A percentile compares a stretch with the other conserved stretches of the same genome.
Evolutionary conservation across 2,113 vertebrate genomes (phyloP).

Genomic region (Proterorhinus semilunaris): DNA sequence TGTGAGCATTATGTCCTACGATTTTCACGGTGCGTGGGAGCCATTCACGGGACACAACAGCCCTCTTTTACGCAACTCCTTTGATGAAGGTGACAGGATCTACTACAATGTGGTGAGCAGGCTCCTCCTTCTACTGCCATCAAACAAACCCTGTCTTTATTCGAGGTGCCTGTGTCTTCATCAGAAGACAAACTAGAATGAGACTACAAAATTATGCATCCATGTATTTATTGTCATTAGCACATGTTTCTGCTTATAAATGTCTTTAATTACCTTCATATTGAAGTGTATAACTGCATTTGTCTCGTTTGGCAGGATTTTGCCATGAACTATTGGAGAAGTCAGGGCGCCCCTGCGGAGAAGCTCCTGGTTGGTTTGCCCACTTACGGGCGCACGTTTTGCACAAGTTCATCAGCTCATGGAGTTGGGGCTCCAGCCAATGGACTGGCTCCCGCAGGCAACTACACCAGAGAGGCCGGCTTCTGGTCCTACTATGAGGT

Average conservation of each 20-base stretch:
- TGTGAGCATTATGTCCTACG: slow-evolving; percentile 79
- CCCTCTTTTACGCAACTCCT: slow-evolving; percentile 62
- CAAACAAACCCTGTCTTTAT: background rate
- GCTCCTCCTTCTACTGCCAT: background rate
- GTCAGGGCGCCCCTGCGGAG: slow-evolving; percentile 67
- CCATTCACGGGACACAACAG: slow-evolving; percentile 75
- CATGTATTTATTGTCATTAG: too few species aligned
- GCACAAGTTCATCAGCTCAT: slow-evolving; percentile 21
- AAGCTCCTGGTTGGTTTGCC: slow-evolving; percentile 78
- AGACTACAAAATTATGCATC: too few species aligned
- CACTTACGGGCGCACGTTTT: slow-evolving; percentile 76
- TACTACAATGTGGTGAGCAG: slow-evolving; percentile 70
- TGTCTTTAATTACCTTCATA: background rate
- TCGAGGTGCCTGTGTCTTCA: background rate
- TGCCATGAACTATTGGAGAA: slow-evolving; percentile 75
- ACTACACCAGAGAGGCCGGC: too few species aligned
- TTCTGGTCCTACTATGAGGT: too few species aligned
- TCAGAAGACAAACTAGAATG: too few species aligned
- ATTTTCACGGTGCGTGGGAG: slow-evolving; percentile 77
- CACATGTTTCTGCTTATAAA: too few species aligned
- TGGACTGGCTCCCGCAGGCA: slow-evolving; percentile 59
- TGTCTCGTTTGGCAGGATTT: slow-evolving; percentile 56
- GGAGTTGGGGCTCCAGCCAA: slow-evolving; percentile 52
- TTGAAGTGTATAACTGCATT: background rate
- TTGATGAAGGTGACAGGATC: slow-evolving; percentile 23